Evolutionary conservation across 2,113 vertebrate genomes (phyloP).

Genomic region (Aramus guarauna): DNA sequence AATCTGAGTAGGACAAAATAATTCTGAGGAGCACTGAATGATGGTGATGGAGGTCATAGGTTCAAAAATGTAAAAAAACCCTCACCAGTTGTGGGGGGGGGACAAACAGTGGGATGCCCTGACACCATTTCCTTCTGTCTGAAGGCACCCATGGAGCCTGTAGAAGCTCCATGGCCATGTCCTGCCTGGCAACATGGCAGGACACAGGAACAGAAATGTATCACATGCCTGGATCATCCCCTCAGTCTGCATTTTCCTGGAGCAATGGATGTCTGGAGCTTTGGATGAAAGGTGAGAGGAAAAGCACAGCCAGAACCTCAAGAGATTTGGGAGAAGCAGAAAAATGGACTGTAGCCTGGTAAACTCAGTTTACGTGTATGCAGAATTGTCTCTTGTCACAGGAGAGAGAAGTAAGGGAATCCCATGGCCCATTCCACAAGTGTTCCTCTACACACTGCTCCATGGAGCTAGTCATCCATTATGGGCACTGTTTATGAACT

Average conservation of each 20-base stretch:
- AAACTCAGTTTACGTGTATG: background rate
- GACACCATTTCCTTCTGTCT: background rate
- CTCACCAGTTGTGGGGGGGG: fast-evolving
- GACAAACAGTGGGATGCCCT: background rate
- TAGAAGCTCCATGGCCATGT: background rate
- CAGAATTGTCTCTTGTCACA: background rate
- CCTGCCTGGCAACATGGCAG: background rate
- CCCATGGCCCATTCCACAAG: background rate
- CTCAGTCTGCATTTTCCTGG: background rate
- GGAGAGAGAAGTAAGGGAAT: background rate
- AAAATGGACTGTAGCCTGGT: background rate
- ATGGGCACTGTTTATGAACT: background rate
- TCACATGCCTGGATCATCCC: background rate
- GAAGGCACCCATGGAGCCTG: background rate
- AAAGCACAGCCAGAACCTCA: background rate
- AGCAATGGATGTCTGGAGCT: background rate
- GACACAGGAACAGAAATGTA: background rate
- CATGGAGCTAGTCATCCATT: background rate
- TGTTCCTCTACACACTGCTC: fast-evolving
- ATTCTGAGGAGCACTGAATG: background rate
- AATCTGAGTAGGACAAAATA: background rate
- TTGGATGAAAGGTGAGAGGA: background rate
- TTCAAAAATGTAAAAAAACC: background rate
- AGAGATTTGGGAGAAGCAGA: background rate
- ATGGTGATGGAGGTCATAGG: background rate